Percentiles rank a stretch among this genome's conserved stretches.
Evolutionary conservation across 2,797 vertebrate genomes (phyloP).

Genomic region (Lagothrix lagotricha): DNA sequence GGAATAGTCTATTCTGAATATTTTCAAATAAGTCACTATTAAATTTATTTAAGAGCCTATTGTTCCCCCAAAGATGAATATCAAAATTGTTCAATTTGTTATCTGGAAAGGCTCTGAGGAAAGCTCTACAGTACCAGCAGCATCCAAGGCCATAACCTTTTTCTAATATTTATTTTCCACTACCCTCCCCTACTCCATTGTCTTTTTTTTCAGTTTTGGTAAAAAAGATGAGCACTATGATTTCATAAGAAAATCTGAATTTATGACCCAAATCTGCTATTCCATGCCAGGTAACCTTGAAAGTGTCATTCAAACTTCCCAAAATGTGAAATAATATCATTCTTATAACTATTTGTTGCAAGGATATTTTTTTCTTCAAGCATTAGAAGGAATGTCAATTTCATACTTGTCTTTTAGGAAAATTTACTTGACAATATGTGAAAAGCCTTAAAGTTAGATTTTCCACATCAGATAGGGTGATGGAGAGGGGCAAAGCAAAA

Average conservation of each 20-base stretch:
- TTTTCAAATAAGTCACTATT: background rate
- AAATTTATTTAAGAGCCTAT: background rate
- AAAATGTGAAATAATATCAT: background rate
- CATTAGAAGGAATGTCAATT: background rate
- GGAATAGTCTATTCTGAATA: background rate
- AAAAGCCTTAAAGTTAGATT: background rate
- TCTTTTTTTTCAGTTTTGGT: background rate
- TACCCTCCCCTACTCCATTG: background rate
- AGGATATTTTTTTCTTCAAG: background rate
- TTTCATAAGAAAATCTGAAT: background rate
- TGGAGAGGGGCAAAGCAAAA: background rate
- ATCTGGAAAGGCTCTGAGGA: background rate
- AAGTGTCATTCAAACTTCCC: background rate
- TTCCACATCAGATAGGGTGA: background rate
- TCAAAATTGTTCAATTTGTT: background rate
- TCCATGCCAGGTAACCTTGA: background rate
- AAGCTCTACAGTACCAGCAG: background rate
- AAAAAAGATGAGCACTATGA: background rate
- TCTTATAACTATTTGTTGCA: constrained; percentile 4
- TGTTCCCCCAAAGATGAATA: background rate
- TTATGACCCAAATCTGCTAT: background rate
- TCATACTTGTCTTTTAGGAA: background rate
- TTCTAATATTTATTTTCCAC: background rate
- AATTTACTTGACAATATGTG: background rate
- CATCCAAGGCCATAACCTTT: background rate